These are phyloP conservation scores for Theocolax elegans DNA, from an alignment of 1,140 invertebrate species.

Conservation along the genomic window DNA sequence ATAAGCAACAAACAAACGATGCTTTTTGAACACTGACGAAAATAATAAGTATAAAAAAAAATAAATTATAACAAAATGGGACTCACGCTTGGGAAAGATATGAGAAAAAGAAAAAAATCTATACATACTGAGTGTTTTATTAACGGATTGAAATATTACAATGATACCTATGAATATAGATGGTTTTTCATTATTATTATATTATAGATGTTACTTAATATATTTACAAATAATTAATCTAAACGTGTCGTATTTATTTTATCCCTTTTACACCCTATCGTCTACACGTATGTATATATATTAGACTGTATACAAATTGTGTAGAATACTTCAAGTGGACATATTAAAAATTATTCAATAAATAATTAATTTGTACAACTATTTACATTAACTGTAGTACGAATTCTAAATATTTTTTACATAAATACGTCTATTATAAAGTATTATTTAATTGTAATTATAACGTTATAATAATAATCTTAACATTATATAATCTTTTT, in stretches of 20 bases:
- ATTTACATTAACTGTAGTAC: no score
- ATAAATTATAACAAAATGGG: constrained; percentile 38
- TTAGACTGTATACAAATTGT: no score
- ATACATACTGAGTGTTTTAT: constrained; percentile 59
- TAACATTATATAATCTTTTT: no score
- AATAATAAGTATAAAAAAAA: constrained; percentile 10
- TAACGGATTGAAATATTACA: constrained; percentile 58
- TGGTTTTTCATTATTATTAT: constrained; percentile 64
- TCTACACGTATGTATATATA: no score
- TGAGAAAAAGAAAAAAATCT: constrained; percentile 50
- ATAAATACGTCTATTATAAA: no score
- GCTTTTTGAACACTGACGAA: constrained; percentile 1
- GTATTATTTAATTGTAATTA: no score
- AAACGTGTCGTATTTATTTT: constrained; percentile 46
- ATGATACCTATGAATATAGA: constrained; percentile 59
- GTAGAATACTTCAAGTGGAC: no score
- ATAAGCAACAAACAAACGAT: constrained; percentile 16
- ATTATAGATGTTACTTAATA: constrained; percentile 63
- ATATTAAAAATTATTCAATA: no score
- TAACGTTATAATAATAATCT: no score
- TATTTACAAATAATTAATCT: constrained; percentile 62
- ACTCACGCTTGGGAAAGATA: constrained; percentile 49
- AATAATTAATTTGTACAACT: no score
- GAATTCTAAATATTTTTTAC: no score
- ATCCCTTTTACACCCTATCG: no score